A percentile compares a stretch with the other conserved stretches of the same genome.
These are phyloP conservation scores for Tor tambroides DNA, from an alignment of 2,113 vertebrate genomes.

Conservation along the genomic window DNA sequence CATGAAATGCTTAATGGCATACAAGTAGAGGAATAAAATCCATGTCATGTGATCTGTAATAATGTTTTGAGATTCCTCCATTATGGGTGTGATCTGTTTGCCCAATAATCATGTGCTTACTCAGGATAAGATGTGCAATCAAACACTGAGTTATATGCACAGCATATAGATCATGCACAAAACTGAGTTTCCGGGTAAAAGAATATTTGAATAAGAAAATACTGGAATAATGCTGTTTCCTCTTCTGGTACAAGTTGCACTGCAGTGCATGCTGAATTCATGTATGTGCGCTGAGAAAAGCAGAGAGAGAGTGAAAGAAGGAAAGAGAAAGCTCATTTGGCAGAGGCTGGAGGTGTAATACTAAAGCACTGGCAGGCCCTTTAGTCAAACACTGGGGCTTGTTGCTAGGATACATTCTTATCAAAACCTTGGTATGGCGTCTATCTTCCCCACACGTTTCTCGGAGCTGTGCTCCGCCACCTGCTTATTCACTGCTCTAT, in stretches of 20 bases:
- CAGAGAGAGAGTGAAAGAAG: conserved; percentile 14
- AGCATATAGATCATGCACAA: background rate
- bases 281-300: conserved; percentile 11
- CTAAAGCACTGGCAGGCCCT: conserved; percentile 56
- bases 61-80: background rate
- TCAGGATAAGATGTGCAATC: background rate
- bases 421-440: conserved; percentile 64
- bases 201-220: background rate
- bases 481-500: conserved; percentile 48
- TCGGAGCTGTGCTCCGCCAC: conserved; percentile 25
- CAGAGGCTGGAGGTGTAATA: conserved; percentile 41
- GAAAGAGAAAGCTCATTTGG: conserved; percentile 39
- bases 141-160: conserved; percentile 4
- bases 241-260: background rate
- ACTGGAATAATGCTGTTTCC: background rate
- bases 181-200: background rate
- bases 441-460: conserved; percentile 46
- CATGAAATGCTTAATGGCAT: background rate
- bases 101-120: conserved; percentile 12
- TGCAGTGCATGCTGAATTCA: background rate
- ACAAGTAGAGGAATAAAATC: background rate
- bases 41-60: background rate
- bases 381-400: conserved; percentile 61
- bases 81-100: conserved; percentile 30
- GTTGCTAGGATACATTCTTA: conserved; percentile 66